phyloP scores from a whole-genome alignment of 2,888 invertebrate species.

The Plebejus argus region DNA sequence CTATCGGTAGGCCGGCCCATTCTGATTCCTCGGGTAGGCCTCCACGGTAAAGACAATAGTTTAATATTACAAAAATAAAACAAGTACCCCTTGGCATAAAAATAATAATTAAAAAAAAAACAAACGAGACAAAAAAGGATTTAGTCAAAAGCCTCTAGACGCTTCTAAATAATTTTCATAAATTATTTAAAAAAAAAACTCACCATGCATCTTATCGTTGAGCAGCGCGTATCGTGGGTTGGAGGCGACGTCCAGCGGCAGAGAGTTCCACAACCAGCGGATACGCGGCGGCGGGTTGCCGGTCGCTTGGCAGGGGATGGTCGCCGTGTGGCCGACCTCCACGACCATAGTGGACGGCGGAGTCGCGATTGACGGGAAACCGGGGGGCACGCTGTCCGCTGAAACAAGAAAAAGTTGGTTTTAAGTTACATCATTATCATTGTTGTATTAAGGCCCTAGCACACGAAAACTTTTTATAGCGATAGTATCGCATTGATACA shows the following conservation, averaged over 20 bases:
- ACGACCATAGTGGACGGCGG: slow-evolving; percentile 96
- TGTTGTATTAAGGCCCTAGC: background rate
- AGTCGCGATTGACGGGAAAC: slow-evolving; percentile 92
- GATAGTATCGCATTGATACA: too few species aligned
- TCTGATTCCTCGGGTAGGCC: too few species aligned
- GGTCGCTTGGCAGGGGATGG: slow-evolving; percentile 92
- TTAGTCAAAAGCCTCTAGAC: too few species aligned
- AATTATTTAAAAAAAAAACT: too few species aligned
- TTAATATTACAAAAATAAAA: too few species aligned
- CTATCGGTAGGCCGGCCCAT: too few species aligned
- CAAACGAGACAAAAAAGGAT: too few species aligned
- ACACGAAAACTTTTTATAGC: too few species aligned
- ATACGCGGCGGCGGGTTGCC: slow-evolving; percentile 92
- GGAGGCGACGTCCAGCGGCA: slow-evolving; percentile 91
- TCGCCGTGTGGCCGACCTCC: slow-evolving; percentile 95
- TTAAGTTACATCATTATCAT: background rate
- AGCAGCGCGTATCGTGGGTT: slow-evolving; percentile 93
- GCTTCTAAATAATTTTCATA: too few species aligned
- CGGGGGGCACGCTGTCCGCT: slow-evolving; percentile 93
- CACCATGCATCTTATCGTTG: slow-evolving; percentile 89
- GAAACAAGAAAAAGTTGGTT: slow-evolving; percentile 45
- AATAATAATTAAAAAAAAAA: too few species aligned
- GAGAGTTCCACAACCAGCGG: slow-evolving; percentile 96
- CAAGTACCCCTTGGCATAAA: too few species aligned
- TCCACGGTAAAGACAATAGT: too few species aligned